A percentile compares a stretch with the other conserved stretches of the same genome.
Conservation (phyloP, 2,888 invertebrate species). For the Drosophila neonasuta region DNA sequence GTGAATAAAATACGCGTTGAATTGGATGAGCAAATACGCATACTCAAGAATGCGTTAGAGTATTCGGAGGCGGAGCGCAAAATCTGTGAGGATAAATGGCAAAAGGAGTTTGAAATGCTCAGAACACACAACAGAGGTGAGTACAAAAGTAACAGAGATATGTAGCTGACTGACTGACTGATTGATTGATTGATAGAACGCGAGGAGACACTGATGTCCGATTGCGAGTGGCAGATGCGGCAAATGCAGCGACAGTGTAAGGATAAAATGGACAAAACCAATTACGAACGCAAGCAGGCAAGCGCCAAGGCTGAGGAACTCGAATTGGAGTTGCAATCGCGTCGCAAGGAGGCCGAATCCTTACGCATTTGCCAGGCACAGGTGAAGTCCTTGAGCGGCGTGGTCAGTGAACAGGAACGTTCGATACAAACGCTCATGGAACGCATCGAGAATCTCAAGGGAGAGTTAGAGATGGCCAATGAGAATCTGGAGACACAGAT, state of each 20-base stretch:
- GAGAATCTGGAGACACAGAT: conserved; percentile 83
- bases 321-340: conserved; percentile 72
- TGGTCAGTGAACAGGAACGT: conserved; percentile 84
- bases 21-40: conserved; percentile 83
- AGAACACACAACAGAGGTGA: conserved; percentile 85
- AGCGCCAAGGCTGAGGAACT: conserved; percentile 79
- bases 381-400: conserved; percentile 84
- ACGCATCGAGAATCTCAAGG: conserved; percentile 84
- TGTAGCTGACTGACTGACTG: conserved; percentile 3
- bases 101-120: conserved; percentile 85
- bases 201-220: conserved; percentile 88
- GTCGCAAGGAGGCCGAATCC: conserved; percentile 81
- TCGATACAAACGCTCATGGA: conserved; percentile 83
- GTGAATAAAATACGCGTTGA: conserved; percentile 83
- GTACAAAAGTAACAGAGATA: neutral
- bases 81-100: conserved; percentile 85
- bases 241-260: conserved; percentile 89
- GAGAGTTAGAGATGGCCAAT: conserved; percentile 83
- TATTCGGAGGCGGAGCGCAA: conserved; percentile 85
- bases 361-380: conserved; percentile 84
- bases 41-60: conserved; percentile 84
- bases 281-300: conserved; percentile 84
- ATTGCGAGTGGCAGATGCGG: conserved; percentile 92
- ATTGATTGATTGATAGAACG: conserved; percentile 81
- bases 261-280: conserved; percentile 85